Percentiles rank a stretch among this genome's conserved stretches.
These are phyloP conservation scores for Mantis religiosa DNA, from an alignment of 2,888 invertebrate species.

Conservation along the genomic window DNA sequence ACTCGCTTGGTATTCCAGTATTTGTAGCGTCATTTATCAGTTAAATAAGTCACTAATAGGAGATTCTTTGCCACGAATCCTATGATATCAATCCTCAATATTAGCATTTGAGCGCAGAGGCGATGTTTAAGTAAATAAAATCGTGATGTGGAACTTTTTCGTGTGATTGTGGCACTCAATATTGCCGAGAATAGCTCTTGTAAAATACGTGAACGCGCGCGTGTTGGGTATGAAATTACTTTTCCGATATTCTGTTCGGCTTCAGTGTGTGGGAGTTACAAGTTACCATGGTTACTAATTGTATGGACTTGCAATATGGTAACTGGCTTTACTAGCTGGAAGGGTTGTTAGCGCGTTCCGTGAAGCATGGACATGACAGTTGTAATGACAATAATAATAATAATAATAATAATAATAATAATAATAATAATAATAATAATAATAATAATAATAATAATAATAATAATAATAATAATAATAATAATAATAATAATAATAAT, in stretches of 20 bases:
- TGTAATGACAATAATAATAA: no score
- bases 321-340: background rate
- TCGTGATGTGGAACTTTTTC: background rate
- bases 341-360: no score
- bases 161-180: background rate
- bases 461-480: no score
- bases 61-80: background rate
- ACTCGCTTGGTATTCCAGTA: no score
- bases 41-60: no score
- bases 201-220: background rate
- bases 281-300: constrained; percentile 20
- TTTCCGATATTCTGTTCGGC: constrained; percentile 16
- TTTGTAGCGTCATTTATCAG: no score
- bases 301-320: background rate
- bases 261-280: background rate
- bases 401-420: no score
- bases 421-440: no score
- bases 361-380: no score
- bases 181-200: background rate
- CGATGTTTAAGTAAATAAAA: background rate
- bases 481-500: no score
- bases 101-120: background rate
- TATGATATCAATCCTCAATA: background rate
- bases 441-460: no score
- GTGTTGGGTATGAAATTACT: constrained; percentile 9